Conservation (phyloP, 2,113 vertebrate species). For the Manacus vitellinus region DNA sequence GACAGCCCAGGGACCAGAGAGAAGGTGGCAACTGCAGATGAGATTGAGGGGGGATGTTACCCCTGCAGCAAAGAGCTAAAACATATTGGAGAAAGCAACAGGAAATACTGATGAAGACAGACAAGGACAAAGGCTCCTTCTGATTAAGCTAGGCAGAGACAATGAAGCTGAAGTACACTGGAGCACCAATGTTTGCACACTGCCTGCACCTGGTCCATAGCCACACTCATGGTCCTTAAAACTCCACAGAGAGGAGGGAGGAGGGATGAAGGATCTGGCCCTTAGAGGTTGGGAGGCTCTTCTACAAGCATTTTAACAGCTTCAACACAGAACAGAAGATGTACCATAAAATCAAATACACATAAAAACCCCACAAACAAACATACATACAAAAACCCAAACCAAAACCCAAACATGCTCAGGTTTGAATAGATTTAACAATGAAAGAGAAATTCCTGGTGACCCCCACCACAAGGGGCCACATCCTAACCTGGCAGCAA, state of each 20-base stretch:
- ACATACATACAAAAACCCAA: background rate
- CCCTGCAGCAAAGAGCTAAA: background rate
- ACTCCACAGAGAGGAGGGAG: background rate
- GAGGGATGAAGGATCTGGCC: background rate
- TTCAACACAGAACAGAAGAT: background rate
- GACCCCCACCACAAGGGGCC: background rate
- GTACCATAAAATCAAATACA: background rate
- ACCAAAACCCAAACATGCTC: fast-evolving
- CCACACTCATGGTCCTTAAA: background rate
- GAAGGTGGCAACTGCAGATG: background rate
- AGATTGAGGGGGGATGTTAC: background rate
- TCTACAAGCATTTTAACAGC: background rate
- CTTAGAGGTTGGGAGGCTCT: background rate
- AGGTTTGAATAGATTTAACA: background rate
- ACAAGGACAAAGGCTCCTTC: slow-evolving; percentile 10
- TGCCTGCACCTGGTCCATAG: background rate
- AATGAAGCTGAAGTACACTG: background rate
- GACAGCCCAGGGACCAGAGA: background rate
- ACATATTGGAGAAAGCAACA: background rate
- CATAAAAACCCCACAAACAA: fast-evolving
- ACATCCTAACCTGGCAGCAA: background rate
- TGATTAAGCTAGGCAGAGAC: background rate
- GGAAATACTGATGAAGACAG: slow-evolving; percentile 1
- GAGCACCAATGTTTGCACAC: background rate
- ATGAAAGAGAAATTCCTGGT: background rate